Evolutionary conservation across 2,113 vertebrate genomes (phyloP).

Genomic region (Petaurus breviceps): DNA sequence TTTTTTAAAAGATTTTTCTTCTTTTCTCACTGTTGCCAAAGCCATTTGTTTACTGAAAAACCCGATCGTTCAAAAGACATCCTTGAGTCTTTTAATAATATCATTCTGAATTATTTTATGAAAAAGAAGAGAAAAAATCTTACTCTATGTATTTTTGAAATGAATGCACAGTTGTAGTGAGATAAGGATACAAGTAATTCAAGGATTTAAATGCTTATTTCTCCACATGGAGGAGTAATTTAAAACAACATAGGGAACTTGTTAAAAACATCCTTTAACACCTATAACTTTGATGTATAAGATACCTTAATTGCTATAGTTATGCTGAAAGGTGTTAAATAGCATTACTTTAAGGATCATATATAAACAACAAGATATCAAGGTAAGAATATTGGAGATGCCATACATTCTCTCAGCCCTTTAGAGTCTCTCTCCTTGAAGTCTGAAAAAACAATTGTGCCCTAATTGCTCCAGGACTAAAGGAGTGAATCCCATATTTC

Average conservation of each 20-base stretch:
- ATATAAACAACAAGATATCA: constrained; percentile 11
- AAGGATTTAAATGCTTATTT: not conserved
- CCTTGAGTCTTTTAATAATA: not conserved
- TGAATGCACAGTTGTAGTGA: not conserved
- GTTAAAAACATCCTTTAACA: not conserved
- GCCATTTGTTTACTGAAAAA: constrained; percentile 1
- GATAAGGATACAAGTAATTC: not conserved
- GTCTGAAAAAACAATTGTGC: not conserved
- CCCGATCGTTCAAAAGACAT: not conserved
- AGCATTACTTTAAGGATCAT: not conserved
- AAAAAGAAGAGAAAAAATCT: not conserved
- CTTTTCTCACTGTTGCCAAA: constrained; percentile 14
- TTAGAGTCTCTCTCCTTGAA: not conserved
- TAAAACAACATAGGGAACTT: not conserved
- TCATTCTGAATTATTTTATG: not conserved
- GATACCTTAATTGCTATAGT: not conserved
- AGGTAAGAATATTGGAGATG: not conserved
- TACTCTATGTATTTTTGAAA: not conserved
- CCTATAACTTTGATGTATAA: not conserved
- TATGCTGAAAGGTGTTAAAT: not conserved
- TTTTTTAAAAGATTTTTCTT: not conserved
- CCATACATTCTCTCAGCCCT: not conserved
- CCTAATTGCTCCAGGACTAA: not conserved
- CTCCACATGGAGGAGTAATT: not conserved
- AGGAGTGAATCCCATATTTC: not conserved